Percentiles rank a stretch among this genome's conserved stretches.
Evolutionary conservation across 2,113 vertebrate genomes (phyloP).

Genomic region (Orcinus orca): DNA sequence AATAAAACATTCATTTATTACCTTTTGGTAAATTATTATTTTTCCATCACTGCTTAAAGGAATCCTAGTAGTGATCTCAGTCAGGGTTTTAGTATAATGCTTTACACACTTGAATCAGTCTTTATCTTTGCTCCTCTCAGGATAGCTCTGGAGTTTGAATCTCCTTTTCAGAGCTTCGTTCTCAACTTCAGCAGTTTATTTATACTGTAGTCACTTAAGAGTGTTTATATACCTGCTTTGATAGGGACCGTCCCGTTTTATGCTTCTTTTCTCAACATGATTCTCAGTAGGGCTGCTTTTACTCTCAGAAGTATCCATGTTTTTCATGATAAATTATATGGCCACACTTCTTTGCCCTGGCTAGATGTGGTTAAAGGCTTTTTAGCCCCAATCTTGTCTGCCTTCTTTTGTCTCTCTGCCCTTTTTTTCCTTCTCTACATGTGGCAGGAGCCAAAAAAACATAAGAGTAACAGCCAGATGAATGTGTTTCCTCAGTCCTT

Average conservation of each 20-base stretch:
- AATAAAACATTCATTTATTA: neutral
- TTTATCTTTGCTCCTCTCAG: neutral
- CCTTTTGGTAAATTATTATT: slow-evolving; percentile 10
- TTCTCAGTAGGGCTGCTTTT: neutral
- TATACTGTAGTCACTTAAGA: neutral
- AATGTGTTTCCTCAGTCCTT: neutral
- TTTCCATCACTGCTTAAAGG: neutral
- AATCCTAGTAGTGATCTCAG: neutral
- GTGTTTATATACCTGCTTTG: neutral
- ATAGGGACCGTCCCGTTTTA: neutral
- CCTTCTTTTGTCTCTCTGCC: neutral
- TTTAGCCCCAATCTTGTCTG: neutral
- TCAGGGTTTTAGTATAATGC: neutral
- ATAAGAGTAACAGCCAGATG: neutral
- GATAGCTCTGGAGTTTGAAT: neutral
- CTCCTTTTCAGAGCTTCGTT: slow-evolving; percentile 31
- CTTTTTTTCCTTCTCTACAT: neutral
- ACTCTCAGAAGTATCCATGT: neutral
- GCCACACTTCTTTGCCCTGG: neutral
- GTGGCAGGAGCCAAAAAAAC: neutral
- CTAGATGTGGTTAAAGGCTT: neutral
- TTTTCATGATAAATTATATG: neutral
- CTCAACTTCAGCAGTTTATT: neutral
- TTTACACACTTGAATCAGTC: neutral
- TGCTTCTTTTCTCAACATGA: neutral